Conservation (phyloP, 1,140 invertebrate genomes). For the Dendroctonus valens region DNA sequence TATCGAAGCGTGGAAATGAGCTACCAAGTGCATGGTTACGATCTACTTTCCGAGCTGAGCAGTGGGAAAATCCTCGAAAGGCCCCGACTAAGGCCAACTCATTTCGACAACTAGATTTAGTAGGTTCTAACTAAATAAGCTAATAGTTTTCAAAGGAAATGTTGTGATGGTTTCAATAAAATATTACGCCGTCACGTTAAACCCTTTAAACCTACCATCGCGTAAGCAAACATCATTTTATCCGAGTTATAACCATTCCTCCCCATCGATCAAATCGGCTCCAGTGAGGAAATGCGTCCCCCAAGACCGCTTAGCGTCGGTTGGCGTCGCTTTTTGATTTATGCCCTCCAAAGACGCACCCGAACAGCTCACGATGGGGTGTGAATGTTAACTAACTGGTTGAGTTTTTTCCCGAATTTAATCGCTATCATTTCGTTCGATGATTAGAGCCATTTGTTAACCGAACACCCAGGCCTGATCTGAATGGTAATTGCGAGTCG, state of each 20-base stretch:
- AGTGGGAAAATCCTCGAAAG: slow-evolving; percentile 23
- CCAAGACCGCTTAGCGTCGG: slow-evolving; percentile 46
- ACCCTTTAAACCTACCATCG: slow-evolving; percentile 8
- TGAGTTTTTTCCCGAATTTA: slow-evolving; percentile 14
- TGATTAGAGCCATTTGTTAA: slow-evolving; percentile 30
- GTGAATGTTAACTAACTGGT: slow-evolving; percentile 8
- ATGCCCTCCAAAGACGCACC: slow-evolving; percentile 27
- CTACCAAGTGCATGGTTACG: slow-evolving; percentile 13
- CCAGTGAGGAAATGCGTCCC: slow-evolving; percentile 43
- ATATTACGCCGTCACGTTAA: neutral
- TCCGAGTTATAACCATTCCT: slow-evolving; percentile 16
- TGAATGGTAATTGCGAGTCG: neutral
- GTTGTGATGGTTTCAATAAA: neutral
- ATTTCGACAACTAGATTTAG: slow-evolving; percentile 19
- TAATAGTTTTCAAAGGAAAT: neutral
- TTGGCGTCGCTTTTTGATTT: slow-evolving; percentile 43
- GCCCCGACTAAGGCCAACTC: slow-evolving; percentile 15
- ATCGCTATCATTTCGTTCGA: slow-evolving; percentile 24
- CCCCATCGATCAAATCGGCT: slow-evolving; percentile 27
- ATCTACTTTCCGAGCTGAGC: slow-evolving; percentile 22
- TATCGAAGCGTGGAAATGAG: slow-evolving; percentile 7
- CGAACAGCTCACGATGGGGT: slow-evolving; percentile 3
- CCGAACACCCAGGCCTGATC: neutral
- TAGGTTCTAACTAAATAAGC: neutral
- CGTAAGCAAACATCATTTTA: slow-evolving; percentile 5